These are phyloP conservation scores for Leuciscus waleckii DNA, from an alignment of 2,797 vertebrate genomes.

Conservation along the genomic window DNA sequence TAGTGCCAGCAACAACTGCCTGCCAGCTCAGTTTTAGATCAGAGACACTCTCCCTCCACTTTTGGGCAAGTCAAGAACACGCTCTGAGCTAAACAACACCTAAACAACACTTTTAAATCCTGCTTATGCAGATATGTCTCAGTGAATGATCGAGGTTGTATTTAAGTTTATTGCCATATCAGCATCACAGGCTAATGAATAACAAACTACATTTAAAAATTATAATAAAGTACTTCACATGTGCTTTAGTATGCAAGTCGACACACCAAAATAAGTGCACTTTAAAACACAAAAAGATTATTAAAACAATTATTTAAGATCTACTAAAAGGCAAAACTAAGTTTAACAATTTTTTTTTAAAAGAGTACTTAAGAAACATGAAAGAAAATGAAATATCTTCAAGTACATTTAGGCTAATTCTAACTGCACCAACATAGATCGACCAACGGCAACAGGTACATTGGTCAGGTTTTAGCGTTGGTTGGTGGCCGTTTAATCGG, in stretches of 20 bases:
- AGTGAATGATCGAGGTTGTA: background rate
- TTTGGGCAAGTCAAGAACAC: background rate
- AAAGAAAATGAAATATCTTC: background rate
- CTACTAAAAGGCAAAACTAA: background rate
- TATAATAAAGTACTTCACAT: background rate
- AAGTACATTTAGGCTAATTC: background rate
- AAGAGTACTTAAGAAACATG: background rate
- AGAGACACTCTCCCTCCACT: constrained; percentile 56
- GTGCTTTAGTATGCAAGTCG: background rate
- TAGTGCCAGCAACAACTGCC: constrained; percentile 33
- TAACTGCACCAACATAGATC: background rate
- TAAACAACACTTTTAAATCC: background rate
- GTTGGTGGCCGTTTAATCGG: background rate
- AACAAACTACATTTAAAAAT: background rate
- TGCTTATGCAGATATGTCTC: background rate
- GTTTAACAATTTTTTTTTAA: background rate
- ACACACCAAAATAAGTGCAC: background rate
- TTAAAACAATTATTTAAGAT: background rate
- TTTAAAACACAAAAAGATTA: background rate
- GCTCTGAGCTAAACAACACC: background rate
- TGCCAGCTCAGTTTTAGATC: constrained; percentile 46
- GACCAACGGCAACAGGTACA: background rate
- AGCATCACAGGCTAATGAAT: background rate
- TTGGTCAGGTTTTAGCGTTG: background rate
- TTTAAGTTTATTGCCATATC: background rate